Conservation (phyloP, 2,797 vertebrate species). For the Ispidina picta region DNA sequence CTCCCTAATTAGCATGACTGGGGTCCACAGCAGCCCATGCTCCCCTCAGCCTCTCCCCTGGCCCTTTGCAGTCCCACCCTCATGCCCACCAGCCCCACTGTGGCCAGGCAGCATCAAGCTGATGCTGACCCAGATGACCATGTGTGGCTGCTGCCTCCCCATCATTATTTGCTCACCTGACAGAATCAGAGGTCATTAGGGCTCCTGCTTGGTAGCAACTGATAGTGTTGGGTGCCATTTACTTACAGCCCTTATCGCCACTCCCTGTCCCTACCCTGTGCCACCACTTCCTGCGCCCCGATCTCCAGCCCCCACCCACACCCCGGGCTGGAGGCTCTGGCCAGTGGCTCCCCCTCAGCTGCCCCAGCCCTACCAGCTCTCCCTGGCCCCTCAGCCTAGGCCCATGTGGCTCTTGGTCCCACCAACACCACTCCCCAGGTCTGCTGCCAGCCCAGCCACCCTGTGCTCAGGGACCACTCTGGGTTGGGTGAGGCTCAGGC, state of each 20-base stretch:
- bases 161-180: background rate
- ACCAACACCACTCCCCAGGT: fast-evolving
- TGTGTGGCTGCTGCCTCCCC: fast-evolving
- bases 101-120: fast-evolving
- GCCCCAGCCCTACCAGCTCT: too few species aligned
- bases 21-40: background rate
- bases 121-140: fast-evolving
- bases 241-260: background rate
- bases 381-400: background rate
- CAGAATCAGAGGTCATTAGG: background rate
- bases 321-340: too few species aligned
- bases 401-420: background rate
- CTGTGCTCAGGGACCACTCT: fast-evolving
- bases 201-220: background rate
- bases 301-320: background rate
- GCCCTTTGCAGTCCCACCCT: background rate
- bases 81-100: fast-evolving
- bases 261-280: background rate
- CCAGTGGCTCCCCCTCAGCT: fast-evolving
- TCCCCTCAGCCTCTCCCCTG: background rate
- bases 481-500: background rate
- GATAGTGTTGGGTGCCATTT: background rate
- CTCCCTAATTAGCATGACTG: fast-evolving
- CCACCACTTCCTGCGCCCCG: background rate
- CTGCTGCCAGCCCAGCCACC: fast-evolving